Conservation (phyloP, 2,113 vertebrate genomes). For the Salvelinus sp. region DNA sequence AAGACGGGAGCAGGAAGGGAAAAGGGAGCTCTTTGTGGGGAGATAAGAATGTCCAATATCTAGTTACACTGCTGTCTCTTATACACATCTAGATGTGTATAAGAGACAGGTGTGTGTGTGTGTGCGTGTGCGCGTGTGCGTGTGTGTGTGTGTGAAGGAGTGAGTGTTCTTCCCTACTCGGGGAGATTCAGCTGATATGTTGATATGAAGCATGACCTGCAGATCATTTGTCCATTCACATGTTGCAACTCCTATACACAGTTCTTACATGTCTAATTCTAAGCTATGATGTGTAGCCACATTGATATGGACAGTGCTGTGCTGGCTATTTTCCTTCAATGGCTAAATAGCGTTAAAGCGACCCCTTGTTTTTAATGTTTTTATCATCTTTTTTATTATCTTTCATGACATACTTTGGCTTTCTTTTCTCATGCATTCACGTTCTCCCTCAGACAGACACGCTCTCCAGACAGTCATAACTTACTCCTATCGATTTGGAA, state of each 20-base stretch:
- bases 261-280: not conserved
- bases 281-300: not conserved
- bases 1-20: not conserved
- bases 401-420: not conserved
- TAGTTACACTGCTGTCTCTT: too few species aligned
- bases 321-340: not conserved
- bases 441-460: conserved; percentile 4
- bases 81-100: too few species aligned
- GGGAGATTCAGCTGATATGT: conserved; percentile 6
- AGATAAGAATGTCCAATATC: conserved; percentile 8
- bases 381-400: not conserved
- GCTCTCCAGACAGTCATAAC: conserved; percentile 24
- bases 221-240: not conserved
- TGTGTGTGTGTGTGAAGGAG: not conserved
- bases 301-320: not conserved
- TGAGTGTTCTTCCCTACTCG: not conserved
- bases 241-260: conserved; percentile 30
- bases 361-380: not conserved
- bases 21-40: not conserved
- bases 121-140: not conserved
- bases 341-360: not conserved
- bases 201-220: conserved; percentile 10
- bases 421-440: not conserved
- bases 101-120: conserved; percentile 25
- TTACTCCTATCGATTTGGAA: conserved; percentile 38